Evolutionary conservation across 1,140 invertebrate genomes (phyloP).

Genomic region (Pseudomyrmex sp.): DNA sequence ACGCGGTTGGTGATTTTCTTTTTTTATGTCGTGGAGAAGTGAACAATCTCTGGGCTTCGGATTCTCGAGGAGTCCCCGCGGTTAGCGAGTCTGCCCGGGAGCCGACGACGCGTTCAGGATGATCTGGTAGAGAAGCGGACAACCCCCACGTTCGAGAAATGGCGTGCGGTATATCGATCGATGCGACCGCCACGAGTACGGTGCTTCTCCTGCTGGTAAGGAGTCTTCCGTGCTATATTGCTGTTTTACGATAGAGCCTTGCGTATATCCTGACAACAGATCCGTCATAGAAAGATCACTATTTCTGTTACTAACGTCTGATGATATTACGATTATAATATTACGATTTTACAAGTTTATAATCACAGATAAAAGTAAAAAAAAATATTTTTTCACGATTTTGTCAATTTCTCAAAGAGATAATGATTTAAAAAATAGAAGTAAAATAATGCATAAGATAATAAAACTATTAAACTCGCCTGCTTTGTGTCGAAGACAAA

Average conservation of each 20-base stretch:
- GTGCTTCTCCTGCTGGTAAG: conserved; percentile 83
- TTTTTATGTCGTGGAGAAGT: conserved; percentile 65
- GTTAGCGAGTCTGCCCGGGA: conserved; percentile 6
- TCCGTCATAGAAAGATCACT: too few relatives aligned
- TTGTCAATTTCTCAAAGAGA: too few relatives aligned
- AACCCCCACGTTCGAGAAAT: conserved; percentile 76
- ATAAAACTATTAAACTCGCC: neutral
- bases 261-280: too few relatives aligned
- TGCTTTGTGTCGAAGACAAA: neutral
- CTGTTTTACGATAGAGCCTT: conserved; percentile 6
- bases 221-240: conserved; percentile 3
- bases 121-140: conserved; percentile 77
- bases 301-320: neutral
- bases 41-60: conserved; percentile 24
- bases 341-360: neutral
- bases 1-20: conserved; percentile 11
- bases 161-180: conserved; percentile 80
- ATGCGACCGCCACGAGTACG: conserved; percentile 80
- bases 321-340: neutral
- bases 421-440: neutral
- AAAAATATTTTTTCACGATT: too few relatives aligned
- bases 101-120: conserved; percentile 71
- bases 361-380: too few relatives aligned
- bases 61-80: conserved; percentile 25
- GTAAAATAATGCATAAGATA: neutral